Evolutionary conservation across 2,113 vertebrate species (phyloP).

Genomic region (Glaucidium brasilianum): DNA sequence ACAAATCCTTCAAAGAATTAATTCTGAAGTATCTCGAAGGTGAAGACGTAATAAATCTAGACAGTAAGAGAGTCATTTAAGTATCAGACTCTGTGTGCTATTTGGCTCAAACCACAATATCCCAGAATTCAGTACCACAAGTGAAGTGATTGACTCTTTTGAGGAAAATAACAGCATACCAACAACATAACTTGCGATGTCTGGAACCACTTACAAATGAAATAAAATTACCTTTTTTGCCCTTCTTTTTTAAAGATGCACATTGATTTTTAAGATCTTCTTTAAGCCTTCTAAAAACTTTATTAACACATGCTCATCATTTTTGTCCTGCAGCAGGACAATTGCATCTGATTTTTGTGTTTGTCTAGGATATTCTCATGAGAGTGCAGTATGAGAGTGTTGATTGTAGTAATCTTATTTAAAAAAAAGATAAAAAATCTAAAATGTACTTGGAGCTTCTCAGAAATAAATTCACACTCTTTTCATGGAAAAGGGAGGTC

Average conservation of each 20-base stretch:
- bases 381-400: neutral
- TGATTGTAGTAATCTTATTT: neutral
- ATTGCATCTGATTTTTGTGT: neutral
- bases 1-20: neutral
- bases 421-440: neutral
- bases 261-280: neutral
- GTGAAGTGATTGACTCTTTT: neutral
- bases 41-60: neutral
- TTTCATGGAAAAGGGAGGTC: neutral
- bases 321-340: neutral
- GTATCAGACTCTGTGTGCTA: neutral
- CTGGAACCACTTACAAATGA: constrained; percentile 10
- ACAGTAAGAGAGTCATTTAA: neutral
- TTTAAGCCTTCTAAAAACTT: neutral
- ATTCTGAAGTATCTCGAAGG: constrained; percentile 7
- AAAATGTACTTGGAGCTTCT: neutral
- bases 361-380: neutral
- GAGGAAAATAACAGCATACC: neutral
- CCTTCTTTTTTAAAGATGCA: neutral
- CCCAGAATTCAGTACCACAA: neutral
- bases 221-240: neutral
- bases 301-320: neutral
- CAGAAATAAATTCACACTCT: neutral
- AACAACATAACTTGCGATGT: neutral
- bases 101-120: neutral